These are phyloP conservation scores for Plectropomus leopardus DNA, from an alignment of 2,113 vertebrate species.

Conservation along the genomic window DNA sequence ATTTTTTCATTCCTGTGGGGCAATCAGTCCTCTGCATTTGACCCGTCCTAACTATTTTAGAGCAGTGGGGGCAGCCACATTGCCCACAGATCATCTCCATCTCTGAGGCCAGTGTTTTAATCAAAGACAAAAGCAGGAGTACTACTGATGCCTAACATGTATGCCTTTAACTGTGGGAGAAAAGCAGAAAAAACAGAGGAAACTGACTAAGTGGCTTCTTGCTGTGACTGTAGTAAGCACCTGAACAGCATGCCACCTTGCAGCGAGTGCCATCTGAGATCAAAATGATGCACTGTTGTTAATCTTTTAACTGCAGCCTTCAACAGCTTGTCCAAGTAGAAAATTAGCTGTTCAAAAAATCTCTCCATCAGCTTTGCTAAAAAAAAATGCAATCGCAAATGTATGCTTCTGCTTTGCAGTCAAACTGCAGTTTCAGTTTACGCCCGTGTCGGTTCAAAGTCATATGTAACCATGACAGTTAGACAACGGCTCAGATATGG, in stretches of 20 bases:
- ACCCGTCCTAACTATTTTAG: neutral
- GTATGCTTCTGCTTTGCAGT: no score
- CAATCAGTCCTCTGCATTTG: neutral
- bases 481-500: no score
- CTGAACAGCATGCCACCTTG: neutral
- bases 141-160: neutral
- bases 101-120: neutral
- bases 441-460: no score
- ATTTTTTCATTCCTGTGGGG: conserved; percentile 6
- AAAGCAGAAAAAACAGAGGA: neutral
- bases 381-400: no score
- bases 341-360: neutral
- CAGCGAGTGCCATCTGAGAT: neutral
- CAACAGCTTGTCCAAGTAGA: neutral
- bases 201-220: neutral
- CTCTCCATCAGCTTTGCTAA: neutral
- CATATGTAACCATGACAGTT: no score
- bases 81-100: neutral
- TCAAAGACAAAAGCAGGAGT: neutral
- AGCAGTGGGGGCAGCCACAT: neutral
- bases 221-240: neutral
- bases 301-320: neutral
- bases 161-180: neutral
- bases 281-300: neutral
- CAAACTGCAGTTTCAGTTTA: no score